phyloP scores from a whole-genome alignment of 2,888 invertebrate genomes.

The Cataglyphis albicans region DNA sequence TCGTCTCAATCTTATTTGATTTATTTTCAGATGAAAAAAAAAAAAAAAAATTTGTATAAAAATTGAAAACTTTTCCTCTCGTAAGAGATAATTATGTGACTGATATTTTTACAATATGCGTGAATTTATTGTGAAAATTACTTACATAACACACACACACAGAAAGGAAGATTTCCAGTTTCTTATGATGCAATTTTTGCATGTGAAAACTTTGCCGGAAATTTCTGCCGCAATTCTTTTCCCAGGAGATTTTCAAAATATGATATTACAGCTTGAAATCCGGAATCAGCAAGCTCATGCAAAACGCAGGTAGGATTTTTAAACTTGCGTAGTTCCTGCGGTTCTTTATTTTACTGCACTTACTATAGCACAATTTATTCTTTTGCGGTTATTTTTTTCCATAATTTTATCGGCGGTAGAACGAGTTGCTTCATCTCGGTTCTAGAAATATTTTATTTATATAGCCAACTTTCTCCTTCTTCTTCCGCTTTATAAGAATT shows the following conservation, averaged over 20 bases:
- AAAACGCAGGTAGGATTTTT: constrained; percentile 23
- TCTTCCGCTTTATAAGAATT: constrained; percentile 12
- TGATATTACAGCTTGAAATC: constrained; percentile 4
- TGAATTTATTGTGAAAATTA: not conserved
- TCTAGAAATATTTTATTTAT: constrained; percentile 50
- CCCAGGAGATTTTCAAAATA: not conserved
- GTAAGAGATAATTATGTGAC: not conserved
- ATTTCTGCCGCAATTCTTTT: constrained; percentile 16
- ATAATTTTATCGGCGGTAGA: constrained; percentile 47
- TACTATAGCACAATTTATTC: constrained; percentile 38
- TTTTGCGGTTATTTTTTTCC: constrained; percentile 34
- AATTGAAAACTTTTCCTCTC: constrained; percentile 11
- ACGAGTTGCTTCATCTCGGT: constrained; percentile 52
- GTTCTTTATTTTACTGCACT: constrained; percentile 22
- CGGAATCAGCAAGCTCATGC: constrained; percentile 9
- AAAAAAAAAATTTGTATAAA: constrained; percentile 9
- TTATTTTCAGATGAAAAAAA: not conserved
- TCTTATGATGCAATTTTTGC: not conserved
- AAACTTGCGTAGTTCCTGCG: not conserved
- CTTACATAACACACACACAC: not conserved
- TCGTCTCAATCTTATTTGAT: not conserved
- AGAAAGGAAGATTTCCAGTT: not conserved
- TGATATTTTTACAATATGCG: not conserved
- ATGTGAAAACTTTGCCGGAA: not conserved
- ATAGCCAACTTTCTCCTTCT: constrained; percentile 11